These are phyloP conservation scores for Atopsyche davidsoni DNA, from an alignment of 1,140 invertebrate species.

Conservation along the genomic window DNA sequence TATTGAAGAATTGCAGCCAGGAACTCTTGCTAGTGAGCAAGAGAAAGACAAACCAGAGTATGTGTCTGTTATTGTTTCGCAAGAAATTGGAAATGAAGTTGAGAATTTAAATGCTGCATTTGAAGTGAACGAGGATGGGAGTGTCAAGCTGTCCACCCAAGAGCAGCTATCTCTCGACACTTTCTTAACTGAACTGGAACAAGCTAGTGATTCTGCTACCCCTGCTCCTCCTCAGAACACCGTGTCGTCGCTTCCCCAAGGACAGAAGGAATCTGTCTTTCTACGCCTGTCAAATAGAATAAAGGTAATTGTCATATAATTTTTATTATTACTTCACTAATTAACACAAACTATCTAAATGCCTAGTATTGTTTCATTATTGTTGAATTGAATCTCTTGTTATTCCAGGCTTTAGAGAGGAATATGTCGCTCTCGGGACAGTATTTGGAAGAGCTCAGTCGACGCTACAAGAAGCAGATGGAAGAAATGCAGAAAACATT, in stretches of 20 bases:
- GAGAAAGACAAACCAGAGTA: constrained; percentile 3
- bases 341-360: not conserved
- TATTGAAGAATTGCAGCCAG: constrained; percentile 3
- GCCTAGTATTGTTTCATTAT: constrained; percentile 5
- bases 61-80: not conserved
- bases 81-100: constrained; percentile 6
- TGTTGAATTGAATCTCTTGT: constrained; percentile 16
- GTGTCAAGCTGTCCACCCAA: constrained; percentile 27
- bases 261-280: constrained; percentile 91
- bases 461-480: constrained; percentile 91
- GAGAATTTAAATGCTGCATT: constrained; percentile 18
- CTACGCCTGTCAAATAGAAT: constrained; percentile 91
- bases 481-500: constrained; percentile 88
- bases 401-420: constrained; percentile 75
- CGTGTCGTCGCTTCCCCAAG: constrained; percentile 38
- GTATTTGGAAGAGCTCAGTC: constrained; percentile 91
- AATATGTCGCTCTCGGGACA: constrained; percentile 95
- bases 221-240: constrained; percentile 29
- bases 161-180: constrained; percentile 33
- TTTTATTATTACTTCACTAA: not conserved
- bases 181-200: constrained; percentile 44
- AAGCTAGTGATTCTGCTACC: constrained; percentile 40
- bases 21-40: not conserved
- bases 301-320: constrained; percentile 59
- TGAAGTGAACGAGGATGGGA: constrained; percentile 11